These are phyloP conservation scores for Heliothis peltigera DNA, from an alignment of 2,888 invertebrate genomes.

Conservation along the genomic window DNA sequence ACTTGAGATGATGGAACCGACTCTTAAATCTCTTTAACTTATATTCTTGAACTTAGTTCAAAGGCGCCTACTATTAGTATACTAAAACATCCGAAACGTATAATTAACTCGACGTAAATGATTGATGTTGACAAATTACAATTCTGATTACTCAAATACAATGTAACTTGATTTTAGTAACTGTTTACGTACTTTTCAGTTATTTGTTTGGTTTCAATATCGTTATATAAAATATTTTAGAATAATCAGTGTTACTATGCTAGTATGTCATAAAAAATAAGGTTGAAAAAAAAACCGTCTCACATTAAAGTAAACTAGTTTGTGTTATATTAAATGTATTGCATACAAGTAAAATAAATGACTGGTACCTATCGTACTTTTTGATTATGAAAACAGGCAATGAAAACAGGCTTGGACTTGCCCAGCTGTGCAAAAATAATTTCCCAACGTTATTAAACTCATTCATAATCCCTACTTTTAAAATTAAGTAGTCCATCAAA, in stretches of 20 bases:
- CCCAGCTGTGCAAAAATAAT: constrained; percentile 1
- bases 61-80: constrained; percentile 5
- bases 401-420: too few relatives aligned
- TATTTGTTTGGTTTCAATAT: background rate
- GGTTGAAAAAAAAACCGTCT: too few relatives aligned
- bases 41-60: constrained; percentile 14
- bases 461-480: background rate
- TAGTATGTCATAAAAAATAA: too few relatives aligned
- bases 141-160: constrained; percentile 34
- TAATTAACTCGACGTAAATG: constrained; percentile 54
- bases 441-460: background rate
- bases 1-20: background rate
- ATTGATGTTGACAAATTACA: constrained; percentile 56
- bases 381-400: background rate
- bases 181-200: constrained; percentile 5
- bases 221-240: background rate
- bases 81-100: constrained; percentile 42
- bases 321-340: too few relatives aligned
- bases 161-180: constrained; percentile 21
- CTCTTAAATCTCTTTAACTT: background rate
- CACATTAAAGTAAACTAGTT: background rate
- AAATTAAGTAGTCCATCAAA: background rate
- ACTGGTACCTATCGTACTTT: too few relatives aligned
- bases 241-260: too few relatives aligned
- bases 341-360: too few relatives aligned